Conservation (phyloP, 2,113 vertebrate genomes). For the Malurus alboscapulatus region DNA sequence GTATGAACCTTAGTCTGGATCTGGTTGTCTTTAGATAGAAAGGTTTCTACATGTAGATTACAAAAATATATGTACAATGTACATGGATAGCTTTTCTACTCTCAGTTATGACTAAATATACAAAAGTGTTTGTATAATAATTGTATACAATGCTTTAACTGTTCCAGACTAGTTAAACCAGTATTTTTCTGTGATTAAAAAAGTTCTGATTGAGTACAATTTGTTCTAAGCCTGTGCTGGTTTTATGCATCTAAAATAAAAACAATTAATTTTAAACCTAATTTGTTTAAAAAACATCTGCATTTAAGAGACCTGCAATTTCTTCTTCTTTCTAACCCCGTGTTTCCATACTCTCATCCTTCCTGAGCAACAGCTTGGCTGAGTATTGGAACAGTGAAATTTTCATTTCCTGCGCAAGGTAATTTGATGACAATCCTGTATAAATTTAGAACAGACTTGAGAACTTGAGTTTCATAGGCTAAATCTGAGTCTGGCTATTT, state of each 20-base stretch:
- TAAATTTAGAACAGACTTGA: constrained; percentile 11
- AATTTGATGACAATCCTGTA: constrained; percentile 19
- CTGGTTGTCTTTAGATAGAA: background rate
- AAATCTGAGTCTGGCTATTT: constrained; percentile 22
- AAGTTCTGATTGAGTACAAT: background rate
- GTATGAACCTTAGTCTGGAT: background rate
- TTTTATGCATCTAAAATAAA: background rate
- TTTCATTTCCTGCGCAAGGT: background rate
- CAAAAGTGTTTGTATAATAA: background rate
- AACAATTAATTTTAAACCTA: background rate
- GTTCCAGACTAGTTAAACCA: background rate
- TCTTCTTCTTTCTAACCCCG: background rate
- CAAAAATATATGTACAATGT: background rate
- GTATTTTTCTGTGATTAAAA: background rate
- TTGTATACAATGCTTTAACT: background rate
- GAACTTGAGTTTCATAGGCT: constrained; percentile 41
- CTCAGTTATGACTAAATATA: background rate
- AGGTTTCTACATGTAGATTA: background rate
- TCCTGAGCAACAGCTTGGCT: background rate
- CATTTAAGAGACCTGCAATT: background rate
- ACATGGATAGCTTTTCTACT: background rate
- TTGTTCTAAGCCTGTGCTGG: background rate
- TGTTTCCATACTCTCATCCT: background rate
- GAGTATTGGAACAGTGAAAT: constrained; percentile 17
- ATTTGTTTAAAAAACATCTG: background rate